phyloP scores from a whole-genome alignment of 2,113 vertebrate genomes.

The Callospermophilus lateralis region DNA sequence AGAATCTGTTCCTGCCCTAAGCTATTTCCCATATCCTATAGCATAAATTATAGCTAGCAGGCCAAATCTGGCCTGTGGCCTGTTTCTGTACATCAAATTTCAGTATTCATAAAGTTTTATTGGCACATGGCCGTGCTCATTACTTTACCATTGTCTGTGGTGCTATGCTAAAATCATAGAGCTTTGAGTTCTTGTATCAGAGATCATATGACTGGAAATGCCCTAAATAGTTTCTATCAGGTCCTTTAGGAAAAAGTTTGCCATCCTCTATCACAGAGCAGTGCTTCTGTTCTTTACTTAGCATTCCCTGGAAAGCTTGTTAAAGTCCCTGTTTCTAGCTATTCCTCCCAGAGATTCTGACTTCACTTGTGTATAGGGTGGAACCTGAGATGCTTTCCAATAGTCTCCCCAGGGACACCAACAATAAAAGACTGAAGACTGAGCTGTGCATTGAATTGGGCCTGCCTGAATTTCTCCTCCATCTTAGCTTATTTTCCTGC shows the following conservation, averaged over 20 bases:
- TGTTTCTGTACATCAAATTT: neutral
- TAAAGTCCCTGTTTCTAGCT: neutral
- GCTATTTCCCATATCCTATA: neutral
- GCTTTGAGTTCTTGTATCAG: neutral
- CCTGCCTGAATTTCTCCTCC: neutral
- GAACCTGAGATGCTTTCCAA: neutral
- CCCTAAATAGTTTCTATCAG: neutral
- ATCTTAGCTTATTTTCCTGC: neutral
- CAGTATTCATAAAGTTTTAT: neutral
- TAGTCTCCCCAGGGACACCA: neutral
- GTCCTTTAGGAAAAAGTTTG: neutral
- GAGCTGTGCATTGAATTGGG: neutral
- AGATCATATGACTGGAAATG: neutral
- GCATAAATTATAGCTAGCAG: neutral
- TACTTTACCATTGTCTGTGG: neutral
- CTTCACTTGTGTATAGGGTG: rapidly evolving
- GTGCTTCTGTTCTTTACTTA: neutral
- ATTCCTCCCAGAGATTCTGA: neutral
- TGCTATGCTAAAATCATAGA: neutral
- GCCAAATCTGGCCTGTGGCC: neutral
- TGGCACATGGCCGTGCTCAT: neutral
- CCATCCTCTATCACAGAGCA: neutral
- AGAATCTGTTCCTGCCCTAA: neutral
- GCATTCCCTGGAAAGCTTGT: neutral
- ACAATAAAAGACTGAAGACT: neutral